Evolutionary conservation across 1,140 invertebrate genomes (phyloP), one percentile per base, ranked within the genome.

Genomic region (Geopemphigus sp.): DNA sequence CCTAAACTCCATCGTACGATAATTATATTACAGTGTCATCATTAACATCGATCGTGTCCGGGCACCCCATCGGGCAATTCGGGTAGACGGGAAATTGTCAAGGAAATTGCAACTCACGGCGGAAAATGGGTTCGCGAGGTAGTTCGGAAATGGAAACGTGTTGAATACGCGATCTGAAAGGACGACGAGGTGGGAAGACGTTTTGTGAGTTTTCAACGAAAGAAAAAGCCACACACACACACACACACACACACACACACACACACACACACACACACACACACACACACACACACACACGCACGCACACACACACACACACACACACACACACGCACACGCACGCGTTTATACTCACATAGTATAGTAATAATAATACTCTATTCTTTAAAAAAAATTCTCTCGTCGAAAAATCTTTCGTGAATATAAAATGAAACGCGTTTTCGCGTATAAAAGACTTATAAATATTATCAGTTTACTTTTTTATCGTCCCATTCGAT

Each of bases 91-190:
- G 73, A 76, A 76, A 76, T 73, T 73, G 70, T 73, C 26, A 56
- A 73, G 70, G 70, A 73, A 73, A 73, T 76, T 76, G 73, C 26
- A 24, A 76, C 32, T 76, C 73, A 14, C 73, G 39, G 56, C 56
- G 54, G 73, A 57, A 76, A 76, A 76, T 76, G 54, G 73, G n/a
- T 68, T 50, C 73, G 19, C 14, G 32, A 57, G 29, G 73, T 76
- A 76, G 32, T 26, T 32, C 70, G 70, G 73, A 76, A 76, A 76
- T 76, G 73, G 73, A 76, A 76, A 76, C 73, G 73, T 76, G 73
- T 76, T 56, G 73, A 76, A 76, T 76, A 76, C 32, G 56, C 32
- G 45, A 50, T 50, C n/a, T 39, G 32, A 39, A 39, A 39, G 3
- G 8, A 39, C n/a, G 45, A 12, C 2, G 56, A 11, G 10, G 10